Conservation (phyloP, 1,140 invertebrate species). For the Hylyphantes graminicola region DNA sequence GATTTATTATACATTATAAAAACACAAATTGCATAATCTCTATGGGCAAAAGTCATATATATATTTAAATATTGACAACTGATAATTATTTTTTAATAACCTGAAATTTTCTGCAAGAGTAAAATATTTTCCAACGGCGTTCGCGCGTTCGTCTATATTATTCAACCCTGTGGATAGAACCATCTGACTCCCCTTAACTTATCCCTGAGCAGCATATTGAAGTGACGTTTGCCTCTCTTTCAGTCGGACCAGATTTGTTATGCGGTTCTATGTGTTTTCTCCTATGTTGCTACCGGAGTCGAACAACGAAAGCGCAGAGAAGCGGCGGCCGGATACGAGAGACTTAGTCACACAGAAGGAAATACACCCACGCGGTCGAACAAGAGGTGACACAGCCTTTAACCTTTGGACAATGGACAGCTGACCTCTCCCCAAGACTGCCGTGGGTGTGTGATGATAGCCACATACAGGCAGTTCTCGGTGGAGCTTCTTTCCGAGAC, state of each 20-base stretch:
- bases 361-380: slow-evolving; percentile 41
- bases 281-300: slow-evolving; percentile 91
- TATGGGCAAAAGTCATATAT: too few relatives aligned
- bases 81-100: too few relatives aligned
- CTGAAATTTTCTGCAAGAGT: too few relatives aligned
- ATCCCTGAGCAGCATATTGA: neutral
- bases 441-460: neutral
- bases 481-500: neutral
- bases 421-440: slow-evolving; percentile 7
- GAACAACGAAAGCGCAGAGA: slow-evolving; percentile 58
- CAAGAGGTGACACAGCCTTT: slow-evolving; percentile 52
- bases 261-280: slow-evolving; percentile 98
- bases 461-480: slow-evolving; percentile 12
- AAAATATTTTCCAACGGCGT: too few relatives aligned
- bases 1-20: too few relatives aligned
- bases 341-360: slow-evolving; percentile 53
- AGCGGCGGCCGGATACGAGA: slow-evolving; percentile 54
- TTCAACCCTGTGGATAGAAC: too few relatives aligned
- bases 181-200: too few relatives aligned
- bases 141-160: too few relatives aligned
- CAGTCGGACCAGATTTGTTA: slow-evolving; percentile 99
- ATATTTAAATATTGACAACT: too few relatives aligned
- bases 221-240: slow-evolving; percentile 66
- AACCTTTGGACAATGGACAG: neutral
- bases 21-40: too few relatives aligned